These are phyloP conservation scores for Zoanthus sociatus DNA, from an alignment of 92 coral and sea anemone species.

Conservation along the genomic window DNA sequence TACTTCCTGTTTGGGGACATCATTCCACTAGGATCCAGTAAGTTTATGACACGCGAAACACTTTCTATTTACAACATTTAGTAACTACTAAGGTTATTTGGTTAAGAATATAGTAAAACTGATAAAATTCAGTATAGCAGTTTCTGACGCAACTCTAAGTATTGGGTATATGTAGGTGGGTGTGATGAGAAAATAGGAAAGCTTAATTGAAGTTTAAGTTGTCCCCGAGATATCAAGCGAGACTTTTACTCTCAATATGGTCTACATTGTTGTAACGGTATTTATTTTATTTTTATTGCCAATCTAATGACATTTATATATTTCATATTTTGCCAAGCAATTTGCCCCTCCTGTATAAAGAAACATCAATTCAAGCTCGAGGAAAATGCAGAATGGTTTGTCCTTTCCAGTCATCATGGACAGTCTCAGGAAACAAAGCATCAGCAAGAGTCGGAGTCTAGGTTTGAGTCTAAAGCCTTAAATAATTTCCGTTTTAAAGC, in stretches of 20 bases:
- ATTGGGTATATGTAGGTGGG: background rate
- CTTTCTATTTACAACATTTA: background rate
- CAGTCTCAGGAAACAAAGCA: conserved; percentile 22
- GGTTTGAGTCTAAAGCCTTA: conserved; percentile 19
- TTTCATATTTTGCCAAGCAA: conserved; percentile 15
- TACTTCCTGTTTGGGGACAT: conserved; percentile 17
- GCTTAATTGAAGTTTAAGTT: background rate
- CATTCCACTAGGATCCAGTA: conserved; percentile 53
- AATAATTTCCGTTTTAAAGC: conserved; percentile 24
- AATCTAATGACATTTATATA: no score
- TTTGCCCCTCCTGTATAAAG: conserved; percentile 43
- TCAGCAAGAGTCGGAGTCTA: conserved; percentile 25
- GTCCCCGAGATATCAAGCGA: background rate
- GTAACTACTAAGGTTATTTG: background rate
- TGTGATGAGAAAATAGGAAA: background rate
- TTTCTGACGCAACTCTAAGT: background rate
- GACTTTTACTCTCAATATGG: background rate
- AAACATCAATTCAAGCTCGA: conserved; percentile 25
- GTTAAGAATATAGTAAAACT: background rate
- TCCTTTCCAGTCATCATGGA: conserved; percentile 22
- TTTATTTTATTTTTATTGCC: background rate
- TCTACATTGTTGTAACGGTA: background rate
- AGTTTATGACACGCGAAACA: background rate
- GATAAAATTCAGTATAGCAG: background rate
- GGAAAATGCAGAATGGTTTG: conserved; percentile 30